Base-by-base conservation (phyloP, 2,888 invertebrate genomes). In the Ectropis crepuscularia region DNA sequence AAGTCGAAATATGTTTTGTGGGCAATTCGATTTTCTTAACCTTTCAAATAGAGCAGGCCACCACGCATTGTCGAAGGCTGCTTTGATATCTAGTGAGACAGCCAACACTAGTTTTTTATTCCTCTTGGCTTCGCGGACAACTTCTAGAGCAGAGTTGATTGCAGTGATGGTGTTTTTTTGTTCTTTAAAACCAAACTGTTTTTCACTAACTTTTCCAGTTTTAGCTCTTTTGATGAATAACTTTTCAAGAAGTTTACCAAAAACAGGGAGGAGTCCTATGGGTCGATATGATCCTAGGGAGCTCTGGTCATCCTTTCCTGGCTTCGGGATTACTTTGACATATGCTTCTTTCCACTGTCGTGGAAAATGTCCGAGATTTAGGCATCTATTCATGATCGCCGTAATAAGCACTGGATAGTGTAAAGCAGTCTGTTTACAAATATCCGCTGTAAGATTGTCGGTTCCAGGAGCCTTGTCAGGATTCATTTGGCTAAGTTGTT, bases 311-410 rank as follows among this genome's bases (percentile, higher is more conserved):
- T 55, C 6, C 47, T 61, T 64, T 8, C 53, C 45, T 0, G 48
- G 51, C 58, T 79, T 78, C 0, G 76, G 77, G 0, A 79, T 71
- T 7, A 74, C 71, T 54, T 71, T 75, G 0, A 71, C 64, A 0
- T 45, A 51, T 0, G 66, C 59, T 8, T 7, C 9, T 38, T 67
- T 67, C 63, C 68, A 70, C 16, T 28, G 16, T 2, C 16, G 16
- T 28, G 16, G 16, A 28, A 28, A 28, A 28, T 28, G 16, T 28
- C 16, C 16, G 16, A 28, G 16, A 28, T 28, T 28, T 1, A 28
- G n/a, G n/a, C 16, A 28, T 28, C 16, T 28, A 28, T 28, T 28
- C 16, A 28, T 28, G 16, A 28, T 28, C 16, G 16, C 16, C 16
- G 16, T 28, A 28, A 28, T 28, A 28, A 28, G 16, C 16, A 28